phyloP scores from a whole-genome alignment of 2,113 vertebrate species.

The Arizona elegans region DNA sequence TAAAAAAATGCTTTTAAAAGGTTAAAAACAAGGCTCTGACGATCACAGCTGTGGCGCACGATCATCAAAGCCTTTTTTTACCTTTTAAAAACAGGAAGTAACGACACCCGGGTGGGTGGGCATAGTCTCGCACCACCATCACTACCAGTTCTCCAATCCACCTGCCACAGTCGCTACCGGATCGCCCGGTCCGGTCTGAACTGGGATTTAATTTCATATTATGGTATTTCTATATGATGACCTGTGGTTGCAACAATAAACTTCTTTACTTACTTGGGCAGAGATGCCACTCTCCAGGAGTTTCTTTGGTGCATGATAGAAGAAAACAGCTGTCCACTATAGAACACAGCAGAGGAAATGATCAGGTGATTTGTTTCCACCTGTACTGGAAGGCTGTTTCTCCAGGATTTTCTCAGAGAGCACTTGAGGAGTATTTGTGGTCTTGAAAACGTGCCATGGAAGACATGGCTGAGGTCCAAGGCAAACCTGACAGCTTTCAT shows the following conservation, averaged over 20 bases:
- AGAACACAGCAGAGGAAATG: slow-evolving; percentile 31
- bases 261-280: not conserved
- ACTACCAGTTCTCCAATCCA: no score
- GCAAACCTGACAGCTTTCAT: slow-evolving; percentile 60
- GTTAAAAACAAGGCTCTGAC: no score
- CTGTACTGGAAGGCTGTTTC: slow-evolving; percentile 22
- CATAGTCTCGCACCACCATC: no score
- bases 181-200: no score
- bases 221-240: not conserved
- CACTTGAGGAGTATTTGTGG: slow-evolving; percentile 28
- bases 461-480: slow-evolving; percentile 24
- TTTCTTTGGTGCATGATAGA: not conserved
- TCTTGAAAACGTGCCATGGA: slow-evolving; percentile 37
- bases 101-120: no score
- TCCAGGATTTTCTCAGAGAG: slow-evolving; percentile 37
- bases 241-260: not conserved
- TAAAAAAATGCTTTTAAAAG: no score
- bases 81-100: no score
- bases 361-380: slow-evolving; percentile 44
- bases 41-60: no score
- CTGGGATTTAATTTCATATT: not conserved
- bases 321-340: slow-evolving; percentile 46
- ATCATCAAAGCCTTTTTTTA: no score
- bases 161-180: no score
- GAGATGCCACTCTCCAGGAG: slow-evolving; percentile 8